Evolutionary conservation across 2,888 invertebrate species (phyloP), one percentile per base, ranked within the genome.

Genomic region (Pteria penguin): DNA sequence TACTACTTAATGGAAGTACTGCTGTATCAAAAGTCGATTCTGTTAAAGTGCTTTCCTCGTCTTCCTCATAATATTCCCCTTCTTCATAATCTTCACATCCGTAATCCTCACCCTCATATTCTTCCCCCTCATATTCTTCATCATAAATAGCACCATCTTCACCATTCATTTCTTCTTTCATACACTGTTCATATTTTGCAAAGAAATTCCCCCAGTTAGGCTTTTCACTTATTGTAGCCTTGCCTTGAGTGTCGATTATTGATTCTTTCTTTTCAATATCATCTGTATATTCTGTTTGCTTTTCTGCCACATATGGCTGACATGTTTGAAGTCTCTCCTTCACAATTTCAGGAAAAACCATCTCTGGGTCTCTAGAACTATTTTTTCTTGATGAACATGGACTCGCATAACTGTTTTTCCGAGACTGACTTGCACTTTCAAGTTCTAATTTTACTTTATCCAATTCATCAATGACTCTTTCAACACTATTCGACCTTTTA

Each of bases 91-190:
- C 62, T 27, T 70, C 60, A 45, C 71, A 33, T 26, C 22, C 66
- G 14, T 55, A 68, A 60, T 66, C 72, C 22, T 57, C 73, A 32
- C 33, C 54, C 5, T 55, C 62, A 29, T 63, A 26, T 1, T 57
- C 66, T 29, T 72, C 60, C 11, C 68, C 63, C 2, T 65, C 60
- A 33, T 45, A 26, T 4, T 66, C 71, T 26, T 62, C 72, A 33
- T 63, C 75, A 22, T 54, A 52, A 1, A 3, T 62, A n/a, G n/a
- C n/a, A n/a, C n/a, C 22, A 24, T 58, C 58, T 24, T 58, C 58
- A 22, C 14, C 24, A 22, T 26, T 26, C 4, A 22, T 14, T 58
- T 26, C 58, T 58, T 58, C 22, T 24, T 24, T 22, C 5, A 58
- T 24, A 24, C 14, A 58, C 26, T 58, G 22, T 58, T 58, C 58